Evolutionary conservation across 2,113 vertebrate species (phyloP).

Genomic region (Burhinus bistriatus): DNA sequence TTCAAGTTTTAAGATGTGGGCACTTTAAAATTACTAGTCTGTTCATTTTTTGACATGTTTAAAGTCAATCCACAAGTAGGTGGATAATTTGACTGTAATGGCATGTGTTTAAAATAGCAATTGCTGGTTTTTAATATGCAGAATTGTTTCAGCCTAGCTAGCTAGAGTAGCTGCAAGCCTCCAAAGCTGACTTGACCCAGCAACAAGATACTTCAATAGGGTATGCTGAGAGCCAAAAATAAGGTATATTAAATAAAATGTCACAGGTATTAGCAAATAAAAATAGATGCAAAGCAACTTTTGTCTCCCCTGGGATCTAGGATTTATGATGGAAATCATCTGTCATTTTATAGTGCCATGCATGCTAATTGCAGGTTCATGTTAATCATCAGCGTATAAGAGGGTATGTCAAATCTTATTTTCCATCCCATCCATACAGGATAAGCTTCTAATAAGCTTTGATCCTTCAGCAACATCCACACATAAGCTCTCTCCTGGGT

Average conservation of each 20-base stretch:
- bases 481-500: not conserved
- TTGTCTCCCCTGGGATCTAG: not conserved
- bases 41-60: constrained; percentile 20
- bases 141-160: not conserved
- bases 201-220: not conserved
- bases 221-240: not conserved
- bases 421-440: constrained; percentile 1
- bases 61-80: constrained; percentile 48
- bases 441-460: constrained; percentile 33
- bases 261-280: not conserved
- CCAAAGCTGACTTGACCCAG: constrained; percentile 9
- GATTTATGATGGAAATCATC: constrained; percentile 19
- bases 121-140: constrained; percentile 23
- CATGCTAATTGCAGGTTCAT: constrained; percentile 34
- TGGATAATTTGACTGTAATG: constrained; percentile 62
- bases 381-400: not conserved
- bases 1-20: constrained; percentile 2
- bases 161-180: not conserved
- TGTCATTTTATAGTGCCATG: not conserved
- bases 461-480: not conserved
- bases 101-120: constrained; percentile 51
- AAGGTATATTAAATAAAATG: not conserved
- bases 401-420: constrained; percentile 32
- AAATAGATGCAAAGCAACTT: not conserved
- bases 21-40: constrained; percentile 38